Percentiles rank a stretch among this genome's conserved stretches.
Conservation (phyloP, 2,888 invertebrate species). For the Melanostoma mellinum region DNA sequence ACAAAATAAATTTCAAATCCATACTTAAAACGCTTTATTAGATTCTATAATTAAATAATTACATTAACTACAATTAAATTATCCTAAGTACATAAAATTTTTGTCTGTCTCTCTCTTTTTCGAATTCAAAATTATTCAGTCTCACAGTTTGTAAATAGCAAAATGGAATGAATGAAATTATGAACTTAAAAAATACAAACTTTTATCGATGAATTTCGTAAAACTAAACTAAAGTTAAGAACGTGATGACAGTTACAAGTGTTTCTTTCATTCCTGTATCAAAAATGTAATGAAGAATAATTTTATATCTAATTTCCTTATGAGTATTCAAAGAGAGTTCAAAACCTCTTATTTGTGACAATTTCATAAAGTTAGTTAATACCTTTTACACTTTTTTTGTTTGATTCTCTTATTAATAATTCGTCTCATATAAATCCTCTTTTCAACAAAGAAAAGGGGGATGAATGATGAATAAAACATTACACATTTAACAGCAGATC, state of each 20-base stretch:
- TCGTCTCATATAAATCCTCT: constrained; percentile 64
- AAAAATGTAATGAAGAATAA: too few species aligned
- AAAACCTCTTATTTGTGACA: constrained; percentile 13
- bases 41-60: constrained; percentile 25
- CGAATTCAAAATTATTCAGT: constrained; percentile 68
- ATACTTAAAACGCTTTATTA: neutral
- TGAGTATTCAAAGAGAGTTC: too few species aligned
- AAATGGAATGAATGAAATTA: constrained; percentile 59
- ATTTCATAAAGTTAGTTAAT: neutral
- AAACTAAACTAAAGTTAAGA: constrained; percentile 17
- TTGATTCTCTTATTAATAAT: constrained; percentile 49
- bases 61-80: constrained; percentile 38
- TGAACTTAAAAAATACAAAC: constrained; percentile 35
- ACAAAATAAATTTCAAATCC: neutral
- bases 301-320: too few species aligned
- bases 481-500: constrained; percentile 68
- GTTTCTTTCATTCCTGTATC: too few species aligned
- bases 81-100: constrained; percentile 28
- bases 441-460: constrained; percentile 68
- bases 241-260: neutral
- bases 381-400: constrained; percentile 34
- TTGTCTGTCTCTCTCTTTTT: constrained; percentile 30
- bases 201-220: neutral
- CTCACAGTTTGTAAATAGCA: constrained; percentile 38
- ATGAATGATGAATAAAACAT: constrained; percentile 73